A percentile compares a stretch with the other conserved stretches of the same genome.
Evolutionary conservation across 2,888 invertebrate genomes (phyloP).

Genomic region (Patella depressa): DNA sequence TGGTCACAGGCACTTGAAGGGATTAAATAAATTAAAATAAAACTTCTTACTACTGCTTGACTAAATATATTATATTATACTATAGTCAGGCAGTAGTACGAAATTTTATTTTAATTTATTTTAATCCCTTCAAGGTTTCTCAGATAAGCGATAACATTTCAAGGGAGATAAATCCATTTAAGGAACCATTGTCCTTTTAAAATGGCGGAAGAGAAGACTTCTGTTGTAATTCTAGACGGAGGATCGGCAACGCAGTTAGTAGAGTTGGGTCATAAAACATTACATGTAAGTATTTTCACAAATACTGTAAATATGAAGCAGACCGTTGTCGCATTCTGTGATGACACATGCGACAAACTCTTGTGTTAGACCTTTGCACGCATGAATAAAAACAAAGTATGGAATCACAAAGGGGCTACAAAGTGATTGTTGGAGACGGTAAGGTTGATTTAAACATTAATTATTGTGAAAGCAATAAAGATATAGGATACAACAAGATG

Average conservation of each 20-base stretch:
- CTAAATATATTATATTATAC: too few species aligned
- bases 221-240: conserved; percentile 50
- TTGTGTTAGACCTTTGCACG: too few species aligned
- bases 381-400: background rate
- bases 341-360: background rate
- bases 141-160: background rate
- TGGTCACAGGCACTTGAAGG: too few species aligned
- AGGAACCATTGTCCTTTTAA: background rate
- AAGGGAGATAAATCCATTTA: conserved; percentile 7
- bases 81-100: too few species aligned
- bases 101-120: too few species aligned
- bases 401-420: background rate
- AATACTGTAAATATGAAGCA: too few species aligned
- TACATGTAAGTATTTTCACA: conserved; percentile 40
- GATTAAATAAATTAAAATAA: too few species aligned
- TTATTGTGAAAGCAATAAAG: too few species aligned
- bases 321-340: background rate
- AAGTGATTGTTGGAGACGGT: too few species aligned
- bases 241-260: conserved; percentile 52
- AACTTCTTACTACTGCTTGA: too few species aligned
- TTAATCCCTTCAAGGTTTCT: background rate
- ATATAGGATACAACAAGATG: too few species aligned
- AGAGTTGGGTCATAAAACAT: conserved; percentile 37
- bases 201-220: background rate
- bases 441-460: too few species aligned